phyloP scores from a whole-genome alignment of 2,797 vertebrate genomes.

The Poliocrania exsul region DNA sequence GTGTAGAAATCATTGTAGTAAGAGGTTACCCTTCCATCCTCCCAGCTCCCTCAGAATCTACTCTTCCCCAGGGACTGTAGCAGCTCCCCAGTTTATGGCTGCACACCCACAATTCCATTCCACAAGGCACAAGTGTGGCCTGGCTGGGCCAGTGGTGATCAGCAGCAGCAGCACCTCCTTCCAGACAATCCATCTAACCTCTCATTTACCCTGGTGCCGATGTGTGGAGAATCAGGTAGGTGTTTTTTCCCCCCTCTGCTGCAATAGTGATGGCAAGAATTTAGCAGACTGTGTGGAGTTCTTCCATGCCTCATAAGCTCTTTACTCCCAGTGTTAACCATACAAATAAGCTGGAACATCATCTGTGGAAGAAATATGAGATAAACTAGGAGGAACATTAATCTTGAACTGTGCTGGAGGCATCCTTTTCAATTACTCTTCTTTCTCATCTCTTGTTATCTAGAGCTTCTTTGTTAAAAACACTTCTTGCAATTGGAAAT shows the following conservation, averaged over 20 bases:
- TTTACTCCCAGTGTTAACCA: neutral
- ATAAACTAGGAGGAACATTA: neutral
- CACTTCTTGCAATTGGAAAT: neutral
- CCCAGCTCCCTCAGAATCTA: neutral
- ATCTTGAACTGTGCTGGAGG: neutral
- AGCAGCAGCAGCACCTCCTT: neutral
- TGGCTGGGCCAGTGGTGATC: neutral
- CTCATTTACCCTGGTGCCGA: neutral
- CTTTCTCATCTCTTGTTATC: neutral
- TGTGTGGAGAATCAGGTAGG: fast-evolving
- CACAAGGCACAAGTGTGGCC: neutral
- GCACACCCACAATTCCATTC: neutral
- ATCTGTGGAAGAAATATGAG: conserved; percentile 29
- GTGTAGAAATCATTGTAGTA: neutral
- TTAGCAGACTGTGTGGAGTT: neutral
- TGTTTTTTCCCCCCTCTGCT: neutral
- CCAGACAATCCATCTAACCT: neutral
- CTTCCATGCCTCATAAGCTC: neutral
- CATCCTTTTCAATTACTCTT: neutral
- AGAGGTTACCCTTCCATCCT: neutral
- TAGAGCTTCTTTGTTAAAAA: neutral
- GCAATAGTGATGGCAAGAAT: neutral
- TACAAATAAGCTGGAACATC: neutral
- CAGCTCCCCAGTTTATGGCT: neutral
- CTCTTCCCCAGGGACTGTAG: neutral